phyloP scores from a whole-genome alignment of 2,888 invertebrate genomes.

The Aethes cnicana region DNA sequence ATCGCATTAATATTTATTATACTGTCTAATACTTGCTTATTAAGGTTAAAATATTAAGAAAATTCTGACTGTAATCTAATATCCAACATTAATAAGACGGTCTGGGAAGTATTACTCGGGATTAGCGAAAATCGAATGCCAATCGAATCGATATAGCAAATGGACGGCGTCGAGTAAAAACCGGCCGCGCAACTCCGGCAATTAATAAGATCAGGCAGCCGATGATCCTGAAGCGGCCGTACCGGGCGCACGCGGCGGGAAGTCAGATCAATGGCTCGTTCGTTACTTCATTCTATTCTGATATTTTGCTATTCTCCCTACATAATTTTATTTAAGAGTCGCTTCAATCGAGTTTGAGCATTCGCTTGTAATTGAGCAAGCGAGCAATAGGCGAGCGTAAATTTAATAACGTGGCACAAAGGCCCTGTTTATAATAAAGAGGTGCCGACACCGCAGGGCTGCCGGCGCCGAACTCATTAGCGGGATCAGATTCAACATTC shows the following conservation, averaged over 20 bases:
- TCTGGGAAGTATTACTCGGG: too few species aligned
- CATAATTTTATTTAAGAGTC: constrained; percentile 16
- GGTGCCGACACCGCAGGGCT: constrained; percentile 15
- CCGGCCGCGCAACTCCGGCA: neutral
- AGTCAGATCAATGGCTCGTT: constrained; percentile 28
- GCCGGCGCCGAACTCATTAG: neutral
- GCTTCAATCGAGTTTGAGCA: constrained; percentile 16
- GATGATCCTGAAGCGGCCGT: constrained; percentile 10
- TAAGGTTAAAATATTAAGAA: too few species aligned
- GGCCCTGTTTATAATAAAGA: constrained; percentile 16
- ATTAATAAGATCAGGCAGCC: constrained; percentile 4
- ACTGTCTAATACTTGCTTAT: too few species aligned
- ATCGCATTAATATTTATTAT: too few species aligned
- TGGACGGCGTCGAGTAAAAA: neutral
- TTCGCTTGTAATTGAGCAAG: constrained; percentile 12
- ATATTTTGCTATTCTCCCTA: constrained; percentile 24
- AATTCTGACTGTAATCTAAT: too few species aligned
- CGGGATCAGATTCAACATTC: too few species aligned
- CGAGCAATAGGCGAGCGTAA: neutral
- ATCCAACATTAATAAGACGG: too few species aligned
- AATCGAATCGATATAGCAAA: neutral
- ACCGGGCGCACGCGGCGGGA: constrained; percentile 2
- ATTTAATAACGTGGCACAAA: constrained; percentile 19
- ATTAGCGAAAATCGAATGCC: neutral
- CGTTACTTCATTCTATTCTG: constrained; percentile 25